phyloP scores from a whole-genome alignment of 2,888 invertebrate species.

The Brachypterus glaber region DNA sequence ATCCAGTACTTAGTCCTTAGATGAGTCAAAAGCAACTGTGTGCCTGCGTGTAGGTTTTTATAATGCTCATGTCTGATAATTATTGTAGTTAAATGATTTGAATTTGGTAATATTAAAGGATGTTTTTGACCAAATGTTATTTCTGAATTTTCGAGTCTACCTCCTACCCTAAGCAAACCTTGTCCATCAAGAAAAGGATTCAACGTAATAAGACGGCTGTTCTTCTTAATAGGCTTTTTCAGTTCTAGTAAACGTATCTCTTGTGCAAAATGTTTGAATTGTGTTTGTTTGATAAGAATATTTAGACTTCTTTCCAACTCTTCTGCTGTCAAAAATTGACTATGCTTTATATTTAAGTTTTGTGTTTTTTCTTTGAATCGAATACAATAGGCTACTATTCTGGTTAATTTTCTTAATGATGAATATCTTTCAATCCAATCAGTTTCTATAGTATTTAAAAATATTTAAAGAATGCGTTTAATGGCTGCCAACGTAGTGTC shows the following conservation, averaged over 20 bases:
- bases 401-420: slow-evolving; percentile 2
- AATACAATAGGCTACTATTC: slow-evolving; percentile 1
- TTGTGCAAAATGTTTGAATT: no score
- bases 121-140: slow-evolving; percentile 7
- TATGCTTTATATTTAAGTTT: no score
- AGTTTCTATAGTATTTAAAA: slow-evolving; percentile 7
- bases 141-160: background rate
- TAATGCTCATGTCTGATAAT: slow-evolving; percentile 6
- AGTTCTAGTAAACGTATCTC: no score
- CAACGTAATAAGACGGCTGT: slow-evolving; percentile 6
- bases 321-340: no score
- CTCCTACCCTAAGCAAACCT: slow-evolving; percentile 3
- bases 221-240: no score
- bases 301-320: no score
- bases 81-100: slow-evolving; percentile 2
- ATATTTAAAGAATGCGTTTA: no score
- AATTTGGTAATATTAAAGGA: slow-evolving; percentile 4
- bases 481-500: no score
- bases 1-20: slow-evolving; percentile 9
- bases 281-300: no score
- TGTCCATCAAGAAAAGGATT: slow-evolving; percentile 5
- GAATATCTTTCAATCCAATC: slow-evolving; percentile 5
- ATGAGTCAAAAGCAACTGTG: background rate
- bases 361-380: no score
- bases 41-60: slow-evolving; percentile 6